Evolutionary conservation across 2,113 vertebrate species (phyloP).

Genomic region (Caranx ignobilis): DNA sequence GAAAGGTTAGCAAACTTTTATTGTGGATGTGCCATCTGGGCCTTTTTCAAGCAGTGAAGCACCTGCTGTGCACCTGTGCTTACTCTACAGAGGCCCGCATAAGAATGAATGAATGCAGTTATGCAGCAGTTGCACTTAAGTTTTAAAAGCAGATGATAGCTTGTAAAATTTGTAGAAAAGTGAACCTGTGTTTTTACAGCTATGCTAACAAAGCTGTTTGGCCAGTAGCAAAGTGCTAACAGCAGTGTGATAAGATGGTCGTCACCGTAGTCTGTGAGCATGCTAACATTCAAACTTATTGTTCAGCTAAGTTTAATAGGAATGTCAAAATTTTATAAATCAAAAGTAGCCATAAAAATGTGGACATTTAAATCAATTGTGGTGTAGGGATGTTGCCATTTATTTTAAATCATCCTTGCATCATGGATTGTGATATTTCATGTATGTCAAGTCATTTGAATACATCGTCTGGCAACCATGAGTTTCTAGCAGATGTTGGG

Average conservation of each 20-base stretch:
- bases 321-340: neutral
- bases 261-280: neutral
- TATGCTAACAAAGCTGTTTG: too few species aligned
- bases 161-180: neutral
- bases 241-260: neutral
- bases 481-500: neutral
- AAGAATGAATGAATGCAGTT: neutral
- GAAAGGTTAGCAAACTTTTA: constrained; percentile 6
- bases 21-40: neutral
- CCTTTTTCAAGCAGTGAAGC: constrained; percentile 5
- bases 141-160: neutral
- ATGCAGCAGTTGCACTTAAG: neutral
- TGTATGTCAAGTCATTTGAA: neutral
- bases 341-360: neutral
- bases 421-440: neutral
- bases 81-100: neutral
- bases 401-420: neutral
- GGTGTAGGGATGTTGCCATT: neutral
- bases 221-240: neutral
- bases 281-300: neutral
- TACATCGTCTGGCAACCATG: neutral
- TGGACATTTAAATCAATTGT: neutral
- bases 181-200: neutral
- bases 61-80: neutral
- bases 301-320: too few species aligned